Evolutionary conservation across 2,113 vertebrate species (phyloP).

Genomic region (Cyphomyrus plagiostoma): DNA sequence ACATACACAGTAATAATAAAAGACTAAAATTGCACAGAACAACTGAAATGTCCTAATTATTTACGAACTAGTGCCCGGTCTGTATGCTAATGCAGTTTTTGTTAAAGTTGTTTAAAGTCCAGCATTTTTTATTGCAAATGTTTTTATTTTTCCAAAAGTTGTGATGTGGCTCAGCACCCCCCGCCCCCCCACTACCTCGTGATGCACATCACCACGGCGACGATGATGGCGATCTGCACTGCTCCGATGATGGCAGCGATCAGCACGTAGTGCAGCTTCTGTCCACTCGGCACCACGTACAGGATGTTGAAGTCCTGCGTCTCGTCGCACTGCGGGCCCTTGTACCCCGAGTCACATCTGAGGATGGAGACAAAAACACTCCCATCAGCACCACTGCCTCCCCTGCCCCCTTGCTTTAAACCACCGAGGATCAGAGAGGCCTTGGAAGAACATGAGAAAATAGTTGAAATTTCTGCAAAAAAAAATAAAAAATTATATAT

Average conservation of each 20-base stretch:
- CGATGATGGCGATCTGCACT: constrained; percentile 92
- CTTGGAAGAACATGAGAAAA: neutral
- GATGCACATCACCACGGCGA: constrained; percentile 96
- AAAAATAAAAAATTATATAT: neutral
- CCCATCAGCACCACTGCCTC: neutral
- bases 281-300: constrained; percentile 90
- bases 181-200: constrained; percentile 62
- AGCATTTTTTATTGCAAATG: neutral
- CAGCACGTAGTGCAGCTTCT: constrained; percentile 92
- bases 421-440: neutral
- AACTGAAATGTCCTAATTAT: neutral
- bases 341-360: constrained; percentile 90
- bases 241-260: constrained; percentile 93
- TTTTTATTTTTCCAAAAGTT: neutral
- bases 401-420: neutral
- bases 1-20: neutral
- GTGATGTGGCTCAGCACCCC: neutral
- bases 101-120: neutral
- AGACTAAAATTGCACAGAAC: neutral
- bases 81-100: neutral
- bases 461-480: neutral
- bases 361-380: constrained; percentile 5
- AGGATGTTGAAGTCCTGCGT: constrained; percentile 91
- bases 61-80: neutral
- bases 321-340: constrained; percentile 86